Evolutionary conservation across 1,140 invertebrate genomes (phyloP).

Genomic region (Laupala kohalensis): DNA sequence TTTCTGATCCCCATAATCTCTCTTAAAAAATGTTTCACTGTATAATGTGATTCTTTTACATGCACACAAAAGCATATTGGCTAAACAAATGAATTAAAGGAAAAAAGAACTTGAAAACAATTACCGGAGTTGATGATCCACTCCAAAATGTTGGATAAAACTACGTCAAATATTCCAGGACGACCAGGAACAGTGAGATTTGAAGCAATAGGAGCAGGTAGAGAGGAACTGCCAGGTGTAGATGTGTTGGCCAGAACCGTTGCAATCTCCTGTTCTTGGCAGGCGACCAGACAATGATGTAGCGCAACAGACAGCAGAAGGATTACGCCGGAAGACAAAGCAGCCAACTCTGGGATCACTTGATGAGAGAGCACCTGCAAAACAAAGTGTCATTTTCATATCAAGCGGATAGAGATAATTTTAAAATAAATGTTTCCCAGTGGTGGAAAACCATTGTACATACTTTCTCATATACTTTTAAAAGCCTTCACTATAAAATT

Average conservation of each 20-base stretch:
- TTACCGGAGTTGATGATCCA: constrained; percentile 36
- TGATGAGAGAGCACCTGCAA: constrained; percentile 35
- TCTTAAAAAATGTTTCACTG: too few species aligned
- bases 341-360: constrained; percentile 50
- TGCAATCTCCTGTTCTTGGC: constrained; percentile 6
- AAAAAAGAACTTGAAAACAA: too few species aligned
- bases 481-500: not conserved
- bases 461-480: not conserved
- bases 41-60: too few species aligned
- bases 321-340: constrained; percentile 52
- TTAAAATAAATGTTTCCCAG: too few species aligned
- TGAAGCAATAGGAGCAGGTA: constrained; percentile 13
- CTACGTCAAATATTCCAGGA: constrained; percentile 50
- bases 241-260: not conserved
- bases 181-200: constrained; percentile 26
- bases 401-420: constrained; percentile 16
- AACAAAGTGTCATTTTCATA: not conserved
- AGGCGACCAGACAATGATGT: constrained; percentile 39
- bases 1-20: too few species aligned
- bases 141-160: constrained; percentile 36
- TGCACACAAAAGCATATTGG: too few species aligned
- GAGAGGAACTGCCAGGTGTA: not conserved
- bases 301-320: constrained; percentile 53
- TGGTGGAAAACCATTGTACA: too few species aligned
- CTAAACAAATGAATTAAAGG: too few species aligned